phyloP scores from a whole-genome alignment of 2,888 invertebrate genomes.

The Phaonia tiefii region DNA sequence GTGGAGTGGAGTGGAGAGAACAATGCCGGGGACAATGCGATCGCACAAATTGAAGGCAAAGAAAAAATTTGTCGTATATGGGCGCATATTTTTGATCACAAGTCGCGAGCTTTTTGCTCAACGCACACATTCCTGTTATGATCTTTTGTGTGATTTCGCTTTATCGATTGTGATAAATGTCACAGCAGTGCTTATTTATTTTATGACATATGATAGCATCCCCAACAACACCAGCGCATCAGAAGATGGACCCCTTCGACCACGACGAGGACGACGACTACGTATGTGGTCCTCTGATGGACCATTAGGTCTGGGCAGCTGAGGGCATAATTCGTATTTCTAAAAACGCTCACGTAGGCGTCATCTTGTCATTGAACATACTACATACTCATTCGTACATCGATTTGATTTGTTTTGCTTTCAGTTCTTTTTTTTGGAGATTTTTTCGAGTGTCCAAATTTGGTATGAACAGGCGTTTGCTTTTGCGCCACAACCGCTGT shows the following conservation, averaged over 20 bases:
- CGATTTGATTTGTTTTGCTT: constrained; percentile 1
- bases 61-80: constrained; percentile 34
- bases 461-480: constrained; percentile 68
- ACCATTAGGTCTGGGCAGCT: not conserved
- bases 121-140: constrained; percentile 43
- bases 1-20: constrained; percentile 26
- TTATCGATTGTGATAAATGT: constrained; percentile 79
- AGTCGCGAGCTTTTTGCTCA: constrained; percentile 1
- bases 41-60: constrained; percentile 20
- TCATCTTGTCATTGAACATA: constrained; percentile 65
- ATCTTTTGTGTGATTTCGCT: constrained; percentile 62
- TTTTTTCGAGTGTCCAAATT: constrained; percentile 63
- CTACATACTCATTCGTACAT: not conserved
- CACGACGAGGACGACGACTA: no score
- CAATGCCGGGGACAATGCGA: constrained; percentile 21
- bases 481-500: constrained; percentile 62
- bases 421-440: constrained; percentile 51
- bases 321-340: constrained; percentile 26
- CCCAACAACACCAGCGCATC: constrained; percentile 66
- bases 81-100: constrained; percentile 26
- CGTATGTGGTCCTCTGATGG: constrained; percentile 52
- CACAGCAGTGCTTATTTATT: constrained; percentile 80
- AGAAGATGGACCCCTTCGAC: constrained; percentile 55
- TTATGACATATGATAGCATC: constrained; percentile 76
- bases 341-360: constrained; percentile 72